Percentiles rank a stretch among this genome's conserved stretches.
Conservation (phyloP, 2,888 invertebrate species). For the Iphiclides podalirius region DNA sequence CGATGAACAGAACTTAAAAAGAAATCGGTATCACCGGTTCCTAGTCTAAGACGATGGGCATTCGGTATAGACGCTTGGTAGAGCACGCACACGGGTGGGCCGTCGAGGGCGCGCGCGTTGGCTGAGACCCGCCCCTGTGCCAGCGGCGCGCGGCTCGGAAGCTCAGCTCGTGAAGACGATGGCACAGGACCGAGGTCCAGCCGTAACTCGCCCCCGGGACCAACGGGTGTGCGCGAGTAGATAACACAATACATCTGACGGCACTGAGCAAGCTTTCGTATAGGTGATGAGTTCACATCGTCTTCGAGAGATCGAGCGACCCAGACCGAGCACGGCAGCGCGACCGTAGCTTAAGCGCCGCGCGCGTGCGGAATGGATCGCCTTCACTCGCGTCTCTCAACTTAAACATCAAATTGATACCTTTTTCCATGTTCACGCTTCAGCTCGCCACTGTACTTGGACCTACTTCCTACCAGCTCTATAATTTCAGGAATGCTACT, state of each 20-base stretch:
- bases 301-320: conserved; percentile 67
- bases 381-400: conserved; percentile 67
- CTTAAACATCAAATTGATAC: conserved; percentile 84
- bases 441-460: conserved; percentile 99
- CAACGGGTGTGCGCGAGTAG: conserved; percentile 72
- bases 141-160: conserved; percentile 31
- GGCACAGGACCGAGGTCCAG: conserved; percentile 39
- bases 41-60: conserved; percentile 72
- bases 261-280: conserved; percentile 79
- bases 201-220: conserved; percentile 40
- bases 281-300: conserved; percentile 67
- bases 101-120: conserved; percentile 40
- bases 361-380: conserved; percentile 57
- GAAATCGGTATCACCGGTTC: conserved; percentile 73
- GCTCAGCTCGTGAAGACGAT: conserved; percentile 31
- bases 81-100: conserved; percentile 63
- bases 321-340: conserved; percentile 50
- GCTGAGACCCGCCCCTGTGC: conserved; percentile 42
- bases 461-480: conserved; percentile 99
- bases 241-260: conserved; percentile 81
- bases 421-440: conserved; percentile 99
- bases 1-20: conserved; percentile 78
- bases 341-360: conserved; percentile 30
- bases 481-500: conserved; percentile 99
- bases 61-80: conserved; percentile 79